Evolutionary conservation across 1,140 invertebrate genomes (phyloP).

Genomic region (Euwallacea similis): DNA sequence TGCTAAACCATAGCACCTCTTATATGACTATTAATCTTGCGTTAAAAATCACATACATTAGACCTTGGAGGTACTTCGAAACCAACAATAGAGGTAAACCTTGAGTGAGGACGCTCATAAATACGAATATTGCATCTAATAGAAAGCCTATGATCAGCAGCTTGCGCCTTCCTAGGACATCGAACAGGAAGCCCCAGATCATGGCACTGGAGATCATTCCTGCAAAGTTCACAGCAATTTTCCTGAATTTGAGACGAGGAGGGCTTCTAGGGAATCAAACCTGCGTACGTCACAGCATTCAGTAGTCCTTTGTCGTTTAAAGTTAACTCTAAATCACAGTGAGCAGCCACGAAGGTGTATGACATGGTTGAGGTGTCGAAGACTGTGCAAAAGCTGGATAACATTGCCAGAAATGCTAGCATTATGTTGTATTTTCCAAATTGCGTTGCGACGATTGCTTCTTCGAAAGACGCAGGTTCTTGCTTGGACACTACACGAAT

Average conservation of each 20-base stretch:
- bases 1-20: conserved; percentile 55
- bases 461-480: conserved; percentile 48
- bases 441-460: conserved; percentile 53
- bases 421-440: conserved; percentile 64
- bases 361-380: conserved; percentile 58
- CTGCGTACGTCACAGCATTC: conserved; percentile 66
- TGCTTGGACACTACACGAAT: conserved; percentile 24
- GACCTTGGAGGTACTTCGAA: conserved; percentile 70
- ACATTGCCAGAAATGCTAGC: conserved; percentile 56
- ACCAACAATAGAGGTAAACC: conserved; percentile 69
- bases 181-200: conserved; percentile 80
- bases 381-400: conserved; percentile 56
- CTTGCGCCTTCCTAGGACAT: conserved; percentile 72
- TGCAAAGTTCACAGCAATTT: conserved; percentile 21
- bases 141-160: conserved; percentile 73
- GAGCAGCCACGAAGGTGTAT: conserved; percentile 62
- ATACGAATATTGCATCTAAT: conserved; percentile 67
- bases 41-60: conserved; percentile 38
- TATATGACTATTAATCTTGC: neutral
- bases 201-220: conserved; percentile 63
- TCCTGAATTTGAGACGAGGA: neutral
- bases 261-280: conserved; percentile 49
- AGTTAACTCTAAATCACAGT: conserved; percentile 60
- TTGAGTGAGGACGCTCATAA: conserved; percentile 70
- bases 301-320: conserved; percentile 60